Conservation (phyloP, 2,797 vertebrate genomes). For the Lemur catta region DNA sequence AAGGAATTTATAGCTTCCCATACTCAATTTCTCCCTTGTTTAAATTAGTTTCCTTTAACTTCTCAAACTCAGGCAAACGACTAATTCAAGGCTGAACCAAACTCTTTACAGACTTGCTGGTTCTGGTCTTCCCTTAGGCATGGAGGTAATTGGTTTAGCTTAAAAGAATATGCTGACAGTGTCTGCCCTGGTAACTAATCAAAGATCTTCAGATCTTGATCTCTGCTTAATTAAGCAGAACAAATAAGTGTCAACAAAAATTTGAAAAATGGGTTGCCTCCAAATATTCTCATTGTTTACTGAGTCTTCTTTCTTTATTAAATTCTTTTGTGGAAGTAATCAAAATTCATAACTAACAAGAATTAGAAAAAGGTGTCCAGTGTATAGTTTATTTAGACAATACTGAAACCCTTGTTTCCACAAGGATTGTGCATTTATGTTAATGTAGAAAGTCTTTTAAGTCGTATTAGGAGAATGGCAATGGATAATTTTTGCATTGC, state of each 20-base stretch:
- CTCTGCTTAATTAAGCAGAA: conserved; percentile 48
- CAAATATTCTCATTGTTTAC: conserved; percentile 11
- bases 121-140: conserved; percentile 43
- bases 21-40: background rate
- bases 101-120: background rate
- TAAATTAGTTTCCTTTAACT: conserved; percentile 36
- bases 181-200: conserved; percentile 49
- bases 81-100: conserved; percentile 36
- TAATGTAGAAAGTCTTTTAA: conserved; percentile 32
- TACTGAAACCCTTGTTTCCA: conserved; percentile 28
- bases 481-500: background rate
- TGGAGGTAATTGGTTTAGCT: conserved; percentile 35
- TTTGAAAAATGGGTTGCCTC: conserved; percentile 24
- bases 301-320: background rate
- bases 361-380: conserved; percentile 10
- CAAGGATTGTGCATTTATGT: background rate
- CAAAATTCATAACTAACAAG: background rate
- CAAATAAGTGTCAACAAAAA: conserved; percentile 36
- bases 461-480: background rate
- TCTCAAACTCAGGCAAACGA: conserved; percentile 18
- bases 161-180: conserved; percentile 44
- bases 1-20: background rate
- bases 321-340: conserved; percentile 25
- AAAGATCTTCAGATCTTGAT: conserved; percentile 49
- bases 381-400: background rate